Percentiles rank a stretch among this genome's conserved stretches.
phyloP scores from a whole-genome alignment of 2,888 invertebrate species.

The Sminthurides aquaticus region DNA sequence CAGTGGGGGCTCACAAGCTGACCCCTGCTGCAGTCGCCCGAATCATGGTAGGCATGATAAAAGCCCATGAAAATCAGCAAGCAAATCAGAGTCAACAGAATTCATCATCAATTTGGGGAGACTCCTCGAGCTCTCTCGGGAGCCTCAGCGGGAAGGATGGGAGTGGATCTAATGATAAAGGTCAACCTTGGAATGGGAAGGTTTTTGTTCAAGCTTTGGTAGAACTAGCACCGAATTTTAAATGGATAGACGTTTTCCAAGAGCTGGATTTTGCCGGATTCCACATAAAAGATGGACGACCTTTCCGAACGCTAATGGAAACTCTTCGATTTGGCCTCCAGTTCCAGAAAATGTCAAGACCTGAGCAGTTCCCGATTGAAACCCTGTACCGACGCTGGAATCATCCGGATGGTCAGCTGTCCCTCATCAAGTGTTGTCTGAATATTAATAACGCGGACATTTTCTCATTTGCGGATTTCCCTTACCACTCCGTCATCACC shows the following conservation, averaged over 20 bases:
- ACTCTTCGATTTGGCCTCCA: conserved; percentile 74
- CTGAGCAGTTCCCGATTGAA: conserved; percentile 75
- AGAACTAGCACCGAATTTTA: conserved; percentile 72
- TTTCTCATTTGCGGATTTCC: conserved; percentile 88
- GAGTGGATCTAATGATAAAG: conserved; percentile 42
- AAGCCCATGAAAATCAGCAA: conserved; percentile 63
- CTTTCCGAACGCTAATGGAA: conserved; percentile 71
- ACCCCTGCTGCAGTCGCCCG: conserved; percentile 76
- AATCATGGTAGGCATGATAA: conserved; percentile 76
- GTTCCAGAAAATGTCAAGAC: conserved; percentile 60
- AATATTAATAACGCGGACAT: conserved; percentile 72
- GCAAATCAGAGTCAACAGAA: conserved; percentile 44
- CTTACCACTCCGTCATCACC: conserved; percentile 75
- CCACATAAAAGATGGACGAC: conserved; percentile 74
- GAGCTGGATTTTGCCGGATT: conserved; percentile 90
- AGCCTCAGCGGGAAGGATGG: conserved; percentile 25
- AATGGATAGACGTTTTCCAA: conserved; percentile 86
- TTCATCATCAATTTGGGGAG: conserved; percentile 43
- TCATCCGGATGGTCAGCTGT: conserved; percentile 84
- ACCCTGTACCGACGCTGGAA: conserved; percentile 86
- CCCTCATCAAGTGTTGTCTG: conserved; percentile 74
- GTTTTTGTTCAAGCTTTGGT: conserved; percentile 86
- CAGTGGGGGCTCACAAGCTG: conserved; percentile 68
- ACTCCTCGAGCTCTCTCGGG: conserved; percentile 22
- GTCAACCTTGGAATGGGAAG: conserved; percentile 76